Conservation (phyloP, 2,113 vertebrate genomes). For the Pseudorectes ferrugineus region DNA sequence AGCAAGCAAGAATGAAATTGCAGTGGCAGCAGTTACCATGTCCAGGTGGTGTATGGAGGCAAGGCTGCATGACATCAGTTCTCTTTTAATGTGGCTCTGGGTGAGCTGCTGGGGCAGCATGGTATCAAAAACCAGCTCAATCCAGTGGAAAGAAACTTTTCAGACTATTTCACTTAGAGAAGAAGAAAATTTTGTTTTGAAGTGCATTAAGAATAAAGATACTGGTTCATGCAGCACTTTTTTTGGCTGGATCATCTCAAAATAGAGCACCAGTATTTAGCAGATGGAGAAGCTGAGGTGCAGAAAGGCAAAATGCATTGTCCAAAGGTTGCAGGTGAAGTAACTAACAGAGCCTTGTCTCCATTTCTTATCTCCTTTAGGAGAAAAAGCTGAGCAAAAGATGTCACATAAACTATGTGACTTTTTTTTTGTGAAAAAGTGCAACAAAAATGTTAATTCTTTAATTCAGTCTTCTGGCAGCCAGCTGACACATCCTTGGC, state of each 20-base stretch:
- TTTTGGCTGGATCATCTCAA: neutral
- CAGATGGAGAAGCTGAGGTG: neutral
- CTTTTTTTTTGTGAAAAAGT: neutral
- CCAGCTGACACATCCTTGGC: neutral
- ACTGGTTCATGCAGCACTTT: neutral
- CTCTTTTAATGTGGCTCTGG: constrained; percentile 34
- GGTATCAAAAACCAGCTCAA: neutral
- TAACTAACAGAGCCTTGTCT: neutral
- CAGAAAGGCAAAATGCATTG: neutral
- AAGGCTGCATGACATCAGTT: neutral
- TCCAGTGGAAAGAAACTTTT: neutral
- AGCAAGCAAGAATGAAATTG: constrained; percentile 37
- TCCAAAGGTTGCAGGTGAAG: neutral
- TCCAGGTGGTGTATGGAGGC: constrained; percentile 19
- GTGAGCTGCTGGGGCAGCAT: neutral
- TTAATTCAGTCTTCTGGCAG: neutral
- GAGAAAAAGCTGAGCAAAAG: neutral
- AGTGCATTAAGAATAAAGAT: neutral
- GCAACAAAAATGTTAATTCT: neutral
- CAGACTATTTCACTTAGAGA: neutral
- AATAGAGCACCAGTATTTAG: neutral
- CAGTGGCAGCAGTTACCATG: constrained; percentile 31
- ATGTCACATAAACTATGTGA: neutral
- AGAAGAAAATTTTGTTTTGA: neutral
- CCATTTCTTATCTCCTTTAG: neutral